phyloP scores from a whole-genome alignment of 2,888 invertebrate species.

The Phrixothrix hirtus region DNA sequence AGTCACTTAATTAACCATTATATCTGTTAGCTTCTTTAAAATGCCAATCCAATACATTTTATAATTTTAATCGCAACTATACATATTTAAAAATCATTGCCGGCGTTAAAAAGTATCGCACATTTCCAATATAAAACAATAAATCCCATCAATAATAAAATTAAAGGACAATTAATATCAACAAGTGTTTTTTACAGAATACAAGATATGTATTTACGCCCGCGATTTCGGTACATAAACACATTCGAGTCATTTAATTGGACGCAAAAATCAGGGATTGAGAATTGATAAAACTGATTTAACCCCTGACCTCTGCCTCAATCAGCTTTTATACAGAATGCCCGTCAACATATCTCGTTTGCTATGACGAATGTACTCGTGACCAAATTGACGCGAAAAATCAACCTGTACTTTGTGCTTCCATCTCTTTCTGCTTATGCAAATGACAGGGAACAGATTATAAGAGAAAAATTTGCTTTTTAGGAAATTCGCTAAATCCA shows the following conservation, averaged over 20 bases:
- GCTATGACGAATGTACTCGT: conserved; percentile 34
- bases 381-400: conserved; percentile 28
- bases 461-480: conserved; percentile 23
- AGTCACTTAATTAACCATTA: no score
- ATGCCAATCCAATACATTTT: no score
- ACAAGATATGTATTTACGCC: conserved; percentile 39
- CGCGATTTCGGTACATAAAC: conserved; percentile 36
- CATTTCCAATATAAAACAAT: conserved; percentile 15
- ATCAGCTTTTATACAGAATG: conserved; percentile 42
- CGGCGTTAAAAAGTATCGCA: conserved; percentile 10
- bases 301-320: conserved; percentile 36
- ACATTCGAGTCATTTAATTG: conserved; percentile 40
- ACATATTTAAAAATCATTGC: no score
- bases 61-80: no score
- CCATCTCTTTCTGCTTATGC: conserved; percentile 27
- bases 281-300: conserved; percentile 43
- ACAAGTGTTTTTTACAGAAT: conserved; percentile 38
- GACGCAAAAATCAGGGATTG: conserved; percentile 38
- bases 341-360: conserved; percentile 44
- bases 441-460: conserved; percentile 30
- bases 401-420: conserved; percentile 22
- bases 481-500: conserved; percentile 35
- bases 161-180: conserved; percentile 37
- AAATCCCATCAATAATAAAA: conserved; percentile 26
- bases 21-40: no score